Base-by-base conservation (phyloP, 2,113 vertebrate genomes). In the Malurus cyaneus region DNA sequence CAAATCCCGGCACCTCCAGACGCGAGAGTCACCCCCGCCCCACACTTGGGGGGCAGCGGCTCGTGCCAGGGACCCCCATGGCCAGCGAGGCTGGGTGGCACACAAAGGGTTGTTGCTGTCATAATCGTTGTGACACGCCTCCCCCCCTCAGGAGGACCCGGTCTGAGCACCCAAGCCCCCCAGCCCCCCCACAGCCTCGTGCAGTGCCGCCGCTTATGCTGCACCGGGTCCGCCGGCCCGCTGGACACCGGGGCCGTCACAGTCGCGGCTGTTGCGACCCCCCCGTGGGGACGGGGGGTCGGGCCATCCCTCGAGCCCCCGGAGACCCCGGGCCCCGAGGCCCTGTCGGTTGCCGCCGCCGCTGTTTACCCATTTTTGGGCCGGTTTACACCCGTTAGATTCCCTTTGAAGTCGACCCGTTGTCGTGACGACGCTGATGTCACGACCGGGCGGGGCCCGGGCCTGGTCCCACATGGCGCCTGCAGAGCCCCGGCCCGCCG, bases 291-390 rank as follows among this genome's bases (percentile, higher is more conserved):
- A 46, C 25, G 20, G 7, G 7, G 26, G 20, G 21, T 36, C 32
- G 6, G 32, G 26, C 32, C 62, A 31, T n/a, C 50, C 61, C 41
- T 46, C 26, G 9, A 80, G 19, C 25, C 32, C 25, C 61, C 25
- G 32, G 36, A 34, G 31, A 8, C 10, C 60, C 25, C 41, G 13
- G 34, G 34, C 44, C 78, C 29, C 34, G 18, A 24, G 54, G 3
- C 36, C 36, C 25, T 18, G 80, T 42, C 47, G 26, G 8, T 61
- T 61, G 71, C 83, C 36, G 61, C 52, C 34, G 71, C 71, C n/a
- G 80, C 80, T 85, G 72, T 86, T 86, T 66, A 77, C 62, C 72
- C 83, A 36, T 77, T 86, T 86, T 86, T 86, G 83, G 83, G 72
- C 62, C 62, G 32, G 44, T 86, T 86, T 72, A n/a, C 83, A 86